Evolutionary conservation across 1,140 invertebrate species (phyloP), one percentile per base, ranked within the genome.

Genomic region (Agraylea sexmaculata): DNA sequence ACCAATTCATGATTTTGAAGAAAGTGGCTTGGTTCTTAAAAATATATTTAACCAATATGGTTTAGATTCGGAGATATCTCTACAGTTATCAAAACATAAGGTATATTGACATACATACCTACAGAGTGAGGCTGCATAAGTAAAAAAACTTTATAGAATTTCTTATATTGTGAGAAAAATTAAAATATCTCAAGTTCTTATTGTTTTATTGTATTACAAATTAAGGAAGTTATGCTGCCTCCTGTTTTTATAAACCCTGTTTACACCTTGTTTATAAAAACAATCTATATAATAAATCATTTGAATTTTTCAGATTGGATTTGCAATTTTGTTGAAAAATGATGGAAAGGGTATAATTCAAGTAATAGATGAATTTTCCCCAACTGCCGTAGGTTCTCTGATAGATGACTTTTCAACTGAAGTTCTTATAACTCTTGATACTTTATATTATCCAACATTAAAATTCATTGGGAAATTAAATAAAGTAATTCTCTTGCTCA

Each of bases 1-100:
- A 0, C 83, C 83, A 0, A 51, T 87, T 5, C 66, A 76, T 46
- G 77, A 75, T 4, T 77, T 83, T 36, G 70, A 83, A 50, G 74
- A 84, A 54, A 83, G 77, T 50, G 81, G 82, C 1, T 60, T 80
- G 3, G 74, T 83, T 1, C 65, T 74, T 0, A 83, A 84, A 53
- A 68, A 82, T 34, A 60, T 83, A 0, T 60, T 66, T 43, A 59
- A 66, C 18, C 58, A 78, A 8, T n/a, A n/a, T n/a, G 70, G 71
- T 33, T 60, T 86, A 16, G 75, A 85, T 43, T 73, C 76, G 1
- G 78, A 84, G 56, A 52, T 80, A 44, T 75, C 78, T 8, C 50
- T 80, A 0, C 70, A 73, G 45, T 53, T 83, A 15, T 79, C 79
- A 4, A 68, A 74, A 48, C 70, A 73, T 43, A 79, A 76, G 58